These are phyloP conservation scores for Antechinus flavipes DNA, from an alignment of 2,113 vertebrate genomes.

Conservation along the genomic window DNA sequence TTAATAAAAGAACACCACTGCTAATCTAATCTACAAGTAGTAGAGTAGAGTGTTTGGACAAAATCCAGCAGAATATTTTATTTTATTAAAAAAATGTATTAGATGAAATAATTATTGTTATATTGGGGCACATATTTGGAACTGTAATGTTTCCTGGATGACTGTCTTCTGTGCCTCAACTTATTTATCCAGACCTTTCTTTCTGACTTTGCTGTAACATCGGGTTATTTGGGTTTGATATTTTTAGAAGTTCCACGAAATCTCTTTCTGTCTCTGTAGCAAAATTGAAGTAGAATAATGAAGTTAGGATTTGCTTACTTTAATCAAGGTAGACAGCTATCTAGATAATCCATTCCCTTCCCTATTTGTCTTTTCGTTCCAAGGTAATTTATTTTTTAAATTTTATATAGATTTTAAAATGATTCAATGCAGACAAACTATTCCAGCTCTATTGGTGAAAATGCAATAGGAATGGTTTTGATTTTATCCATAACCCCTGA, in stretches of 20 bases:
- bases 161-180: background rate
- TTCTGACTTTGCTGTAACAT: conserved; percentile 33
- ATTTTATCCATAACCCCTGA: conserved; percentile 1
- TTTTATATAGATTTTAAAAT: background rate
- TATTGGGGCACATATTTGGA: background rate
- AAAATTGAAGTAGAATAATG: conserved; percentile 36
- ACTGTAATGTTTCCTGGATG: conserved; percentile 18
- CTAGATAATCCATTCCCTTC: background rate
- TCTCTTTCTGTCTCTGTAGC: conserved; percentile 24
- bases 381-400: conserved; percentile 2
- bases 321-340: background rate
- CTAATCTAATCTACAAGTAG: background rate
- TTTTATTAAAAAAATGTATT: conserved; percentile 32
- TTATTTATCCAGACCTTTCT: conserved; percentile 18
- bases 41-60: conserved; percentile 28
- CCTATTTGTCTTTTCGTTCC: background rate
- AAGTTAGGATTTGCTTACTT: conserved; percentile 10
- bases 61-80: background rate
- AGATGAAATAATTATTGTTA: conserved; percentile 13
- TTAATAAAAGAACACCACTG: background rate
- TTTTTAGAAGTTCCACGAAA: background rate
- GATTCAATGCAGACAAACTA: background rate
- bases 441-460: background rate
- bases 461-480: background rate
- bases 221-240: background rate